Conservation (phyloP, 2,888 invertebrate species). For the Pterobdella sp. region DNA sequence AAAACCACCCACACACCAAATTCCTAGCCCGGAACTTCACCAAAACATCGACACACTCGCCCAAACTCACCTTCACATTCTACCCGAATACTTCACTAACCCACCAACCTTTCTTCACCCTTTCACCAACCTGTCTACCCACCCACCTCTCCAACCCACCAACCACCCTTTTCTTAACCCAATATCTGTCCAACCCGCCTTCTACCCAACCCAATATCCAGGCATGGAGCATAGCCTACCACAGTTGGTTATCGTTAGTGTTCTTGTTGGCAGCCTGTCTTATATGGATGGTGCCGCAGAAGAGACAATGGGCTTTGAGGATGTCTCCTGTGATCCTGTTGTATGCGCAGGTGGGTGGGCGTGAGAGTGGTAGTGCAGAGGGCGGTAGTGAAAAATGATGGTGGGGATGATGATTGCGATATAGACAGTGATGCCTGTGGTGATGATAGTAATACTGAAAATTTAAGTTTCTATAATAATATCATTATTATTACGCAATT, state of each 20-base stretch:
- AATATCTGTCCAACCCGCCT: neutral
- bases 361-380: too few species aligned
- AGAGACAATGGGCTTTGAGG: slow-evolving; percentile 66
- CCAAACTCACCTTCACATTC: neutral
- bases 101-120: neutral
- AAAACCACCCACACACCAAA: neutral
- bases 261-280: slow-evolving; percentile 86
- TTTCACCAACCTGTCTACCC: neutral
- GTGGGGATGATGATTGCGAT: too few species aligned
- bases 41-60: neutral
- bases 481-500: too few species aligned
- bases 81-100: neutral
- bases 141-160: neutral
- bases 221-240: slow-evolving; percentile 95
- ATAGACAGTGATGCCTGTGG: too few species aligned
- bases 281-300: slow-evolving; percentile 87
- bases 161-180: neutral
- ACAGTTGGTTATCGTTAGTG: slow-evolving; percentile 93
- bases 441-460: too few species aligned
- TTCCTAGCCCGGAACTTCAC: neutral
- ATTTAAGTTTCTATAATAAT: too few species aligned
- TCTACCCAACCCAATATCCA: slow-evolving; percentile 22
- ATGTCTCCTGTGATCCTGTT: slow-evolving; percentile 82
- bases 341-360: slow-evolving; percentile 73
- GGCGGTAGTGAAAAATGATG: too few species aligned